Evolutionary conservation across 2,113 vertebrate genomes (phyloP).

Genomic region (Smithornis capensis): DNA sequence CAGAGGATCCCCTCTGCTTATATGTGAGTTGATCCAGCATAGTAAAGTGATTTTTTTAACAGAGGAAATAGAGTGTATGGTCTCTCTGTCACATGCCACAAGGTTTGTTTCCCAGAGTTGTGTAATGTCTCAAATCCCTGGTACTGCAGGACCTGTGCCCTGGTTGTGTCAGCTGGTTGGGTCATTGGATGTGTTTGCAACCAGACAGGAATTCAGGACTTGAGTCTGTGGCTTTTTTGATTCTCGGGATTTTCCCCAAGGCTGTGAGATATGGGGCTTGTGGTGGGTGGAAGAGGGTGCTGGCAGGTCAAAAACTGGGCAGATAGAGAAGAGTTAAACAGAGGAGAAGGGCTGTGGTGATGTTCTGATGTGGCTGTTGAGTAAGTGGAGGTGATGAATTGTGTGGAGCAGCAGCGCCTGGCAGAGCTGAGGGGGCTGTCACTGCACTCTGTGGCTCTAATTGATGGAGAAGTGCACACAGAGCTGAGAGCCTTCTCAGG

Average conservation of each 20-base stretch:
- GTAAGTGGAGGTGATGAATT: background rate
- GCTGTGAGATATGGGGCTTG: rapidly evolving
- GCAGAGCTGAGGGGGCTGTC: background rate
- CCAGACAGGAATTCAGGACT: background rate
- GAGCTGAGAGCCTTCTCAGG: background rate
- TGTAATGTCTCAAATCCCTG: background rate
- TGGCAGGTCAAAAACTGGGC: background rate
- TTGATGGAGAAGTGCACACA: slow-evolving; percentile 2
- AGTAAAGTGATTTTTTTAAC: background rate
- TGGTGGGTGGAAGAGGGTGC: background rate
- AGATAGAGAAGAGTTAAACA: background rate
- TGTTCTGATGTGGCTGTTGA: background rate
- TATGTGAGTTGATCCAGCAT: background rate
- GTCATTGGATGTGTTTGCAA: background rate
- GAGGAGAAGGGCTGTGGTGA: background rate
- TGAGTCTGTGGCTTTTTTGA: background rate
- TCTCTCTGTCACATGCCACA: background rate
- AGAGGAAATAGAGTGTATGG: background rate
- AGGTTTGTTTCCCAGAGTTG: background rate
- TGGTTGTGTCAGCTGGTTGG: background rate
- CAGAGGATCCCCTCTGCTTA: background rate
- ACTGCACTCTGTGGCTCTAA: slow-evolving; percentile 7
- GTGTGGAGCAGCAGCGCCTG: background rate
- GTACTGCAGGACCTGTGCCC: background rate
- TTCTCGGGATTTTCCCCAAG: background rate